These are phyloP conservation scores for Martes martes DNA, from an alignment of 2,113 vertebrate genomes.

Conservation along the genomic window DNA sequence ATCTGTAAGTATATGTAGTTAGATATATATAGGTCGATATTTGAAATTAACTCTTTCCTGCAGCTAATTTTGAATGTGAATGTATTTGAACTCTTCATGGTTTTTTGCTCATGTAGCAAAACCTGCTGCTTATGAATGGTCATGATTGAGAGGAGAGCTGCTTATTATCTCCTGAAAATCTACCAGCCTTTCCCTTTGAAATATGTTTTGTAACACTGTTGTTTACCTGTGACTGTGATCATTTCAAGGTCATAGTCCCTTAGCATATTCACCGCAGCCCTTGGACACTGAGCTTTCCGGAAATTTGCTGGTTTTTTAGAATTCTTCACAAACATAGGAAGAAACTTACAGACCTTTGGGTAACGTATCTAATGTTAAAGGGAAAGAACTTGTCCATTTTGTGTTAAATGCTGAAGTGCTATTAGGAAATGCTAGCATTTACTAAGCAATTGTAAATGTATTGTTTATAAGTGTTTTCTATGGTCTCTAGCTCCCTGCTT, in stretches of 20 bases:
- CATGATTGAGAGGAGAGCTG: neutral
- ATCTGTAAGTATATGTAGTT: neutral
- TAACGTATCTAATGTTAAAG: neutral
- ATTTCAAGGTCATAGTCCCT: neutral
- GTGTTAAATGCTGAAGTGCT: neutral
- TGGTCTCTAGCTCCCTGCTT: too few species aligned
- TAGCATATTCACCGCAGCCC: neutral
- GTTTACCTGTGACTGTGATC: neutral
- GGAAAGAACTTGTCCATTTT: neutral
- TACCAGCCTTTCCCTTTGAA: neutral
- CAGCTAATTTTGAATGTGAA: neutral
- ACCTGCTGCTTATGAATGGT: neutral
- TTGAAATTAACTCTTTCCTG: neutral
- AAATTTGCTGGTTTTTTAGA: neutral
- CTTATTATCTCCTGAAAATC: neutral
- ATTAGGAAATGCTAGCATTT: neutral
- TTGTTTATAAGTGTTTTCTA: neutral
- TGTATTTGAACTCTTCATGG: neutral
- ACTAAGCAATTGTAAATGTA: neutral
- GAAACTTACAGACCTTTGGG: neutral
- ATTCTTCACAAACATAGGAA: neutral
- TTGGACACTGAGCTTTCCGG: neutral
- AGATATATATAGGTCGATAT: neutral
- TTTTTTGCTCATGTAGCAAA: neutral
- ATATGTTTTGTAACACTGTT: neutral